These are phyloP conservation scores for Hipparchia sbordonii DNA, from an alignment of 2,888 invertebrate species.

Conservation along the genomic window DNA sequence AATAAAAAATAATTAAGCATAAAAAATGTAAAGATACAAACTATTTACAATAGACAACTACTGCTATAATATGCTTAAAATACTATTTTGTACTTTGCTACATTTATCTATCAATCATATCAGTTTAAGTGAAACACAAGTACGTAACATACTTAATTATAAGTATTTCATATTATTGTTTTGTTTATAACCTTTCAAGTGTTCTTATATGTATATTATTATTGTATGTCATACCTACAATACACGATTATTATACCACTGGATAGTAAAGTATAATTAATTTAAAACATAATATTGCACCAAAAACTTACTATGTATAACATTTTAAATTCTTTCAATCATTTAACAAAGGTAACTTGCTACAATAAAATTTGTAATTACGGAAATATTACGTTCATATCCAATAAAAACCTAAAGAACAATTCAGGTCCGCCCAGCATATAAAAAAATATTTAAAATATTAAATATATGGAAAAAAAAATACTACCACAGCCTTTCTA, in stretches of 20 bases:
- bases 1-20: background rate
- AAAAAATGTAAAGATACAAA: background rate
- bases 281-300: background rate
- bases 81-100: background rate
- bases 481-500: too few relatives aligned
- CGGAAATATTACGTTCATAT: too few relatives aligned
- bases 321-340: background rate
- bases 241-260: background rate
- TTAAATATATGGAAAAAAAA: too few relatives aligned
- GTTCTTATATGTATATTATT: background rate
- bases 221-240: background rate
- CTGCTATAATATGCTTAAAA: background rate
- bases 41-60: background rate
- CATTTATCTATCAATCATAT: slow-evolving; percentile 13
- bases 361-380: too few relatives aligned
- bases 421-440: too few relatives aligned
- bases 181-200: background rate
- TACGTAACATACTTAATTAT: slow-evolving; percentile 7
- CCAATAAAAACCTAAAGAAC: too few relatives aligned
- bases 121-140: slow-evolving; percentile 5
- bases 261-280: background rate
- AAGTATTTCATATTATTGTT: background rate
- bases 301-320: background rate
- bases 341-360: too few relatives aligned
- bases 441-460: too few relatives aligned